Conservation (phyloP, 2,113 vertebrate species). For the Petroica traversi region DNA sequence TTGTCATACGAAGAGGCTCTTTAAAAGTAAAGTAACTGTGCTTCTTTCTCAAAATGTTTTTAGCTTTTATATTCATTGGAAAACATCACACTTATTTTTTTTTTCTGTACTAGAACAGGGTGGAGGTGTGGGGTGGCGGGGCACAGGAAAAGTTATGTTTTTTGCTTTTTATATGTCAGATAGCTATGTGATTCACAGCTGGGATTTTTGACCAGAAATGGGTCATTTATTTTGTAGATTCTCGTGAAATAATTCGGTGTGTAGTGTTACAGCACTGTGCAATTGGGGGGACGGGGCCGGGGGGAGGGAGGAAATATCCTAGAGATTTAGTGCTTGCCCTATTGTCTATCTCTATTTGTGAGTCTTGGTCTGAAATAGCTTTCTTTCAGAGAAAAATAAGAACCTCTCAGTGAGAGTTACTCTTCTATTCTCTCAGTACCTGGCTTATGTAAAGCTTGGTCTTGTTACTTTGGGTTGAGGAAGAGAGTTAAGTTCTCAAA, state of each 20-base stretch:
- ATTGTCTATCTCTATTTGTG: not conserved
- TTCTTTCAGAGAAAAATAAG: not conserved
- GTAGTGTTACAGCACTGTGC: not conserved
- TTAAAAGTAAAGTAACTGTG: not conserved
- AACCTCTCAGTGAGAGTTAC: not conserved
- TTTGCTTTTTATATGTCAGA: not conserved
- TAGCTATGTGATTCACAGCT: not conserved
- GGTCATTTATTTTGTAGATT: conserved; percentile 24
- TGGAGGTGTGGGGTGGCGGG: not conserved
- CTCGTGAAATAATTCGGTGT: not conserved
- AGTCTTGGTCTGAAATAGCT: not conserved
- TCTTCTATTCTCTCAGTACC: not conserved
- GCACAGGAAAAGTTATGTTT: not conserved
- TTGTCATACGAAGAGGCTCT: not conserved
- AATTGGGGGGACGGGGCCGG: accelerated
- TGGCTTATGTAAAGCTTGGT: not conserved
- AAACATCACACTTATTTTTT: not conserved
- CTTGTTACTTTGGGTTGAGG: not conserved
- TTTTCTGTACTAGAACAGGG: not conserved
- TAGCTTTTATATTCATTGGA: not conserved
- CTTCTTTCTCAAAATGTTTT: not conserved
- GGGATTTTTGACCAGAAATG: conserved; percentile 20
- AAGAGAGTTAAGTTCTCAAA: not conserved
- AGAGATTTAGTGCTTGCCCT: not conserved
- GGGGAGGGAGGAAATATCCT: not conserved